These are phyloP conservation scores for Channa argus DNA, from an alignment of 2,113 vertebrate species.

Conservation along the genomic window DNA sequence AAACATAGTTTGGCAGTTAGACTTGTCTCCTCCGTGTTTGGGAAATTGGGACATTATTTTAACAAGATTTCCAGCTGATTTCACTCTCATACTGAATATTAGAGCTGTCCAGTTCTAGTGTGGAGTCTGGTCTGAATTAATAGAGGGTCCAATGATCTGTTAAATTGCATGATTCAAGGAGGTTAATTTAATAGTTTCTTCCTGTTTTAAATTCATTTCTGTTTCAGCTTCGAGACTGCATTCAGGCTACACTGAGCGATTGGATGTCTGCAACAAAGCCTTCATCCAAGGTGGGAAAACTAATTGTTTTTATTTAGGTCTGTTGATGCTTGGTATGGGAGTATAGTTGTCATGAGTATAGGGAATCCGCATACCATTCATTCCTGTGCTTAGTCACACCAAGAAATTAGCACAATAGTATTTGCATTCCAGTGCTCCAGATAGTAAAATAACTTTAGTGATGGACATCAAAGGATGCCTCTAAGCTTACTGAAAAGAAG, in stretches of 20 bases:
- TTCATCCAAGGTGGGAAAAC: constrained; percentile 81
- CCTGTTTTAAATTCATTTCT: background rate
- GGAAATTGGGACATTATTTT: background rate
- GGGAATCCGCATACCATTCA: background rate
- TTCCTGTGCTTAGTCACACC: background rate
- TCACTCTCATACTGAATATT: too few species aligned
- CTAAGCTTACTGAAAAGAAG: constrained; percentile 64
- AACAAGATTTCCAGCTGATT: too few species aligned
- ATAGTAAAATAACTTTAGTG: constrained; percentile 49
- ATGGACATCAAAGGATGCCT: constrained; percentile 60
- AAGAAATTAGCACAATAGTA: background rate
- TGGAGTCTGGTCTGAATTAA: background rate
- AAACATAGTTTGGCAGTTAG: too few species aligned
- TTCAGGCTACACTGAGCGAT: constrained; percentile 92
- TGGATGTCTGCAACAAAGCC: constrained; percentile 87
- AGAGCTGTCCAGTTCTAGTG: background rate
- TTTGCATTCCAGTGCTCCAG: constrained; percentile 37
- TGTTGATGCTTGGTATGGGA: background rate
- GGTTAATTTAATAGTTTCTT: background rate
- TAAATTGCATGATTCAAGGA: background rate
- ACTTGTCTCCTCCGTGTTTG: background rate
- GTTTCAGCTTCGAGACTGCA: constrained; percentile 94
- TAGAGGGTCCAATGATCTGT: too few species aligned
- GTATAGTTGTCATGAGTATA: background rate
- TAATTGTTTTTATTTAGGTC: background rate